A percentile compares a stretch with the other conserved stretches of the same genome.
These are phyloP conservation scores for Myotis myotis DNA, from an alignment of 2,797 vertebrate species.

Conservation along the genomic window DNA sequence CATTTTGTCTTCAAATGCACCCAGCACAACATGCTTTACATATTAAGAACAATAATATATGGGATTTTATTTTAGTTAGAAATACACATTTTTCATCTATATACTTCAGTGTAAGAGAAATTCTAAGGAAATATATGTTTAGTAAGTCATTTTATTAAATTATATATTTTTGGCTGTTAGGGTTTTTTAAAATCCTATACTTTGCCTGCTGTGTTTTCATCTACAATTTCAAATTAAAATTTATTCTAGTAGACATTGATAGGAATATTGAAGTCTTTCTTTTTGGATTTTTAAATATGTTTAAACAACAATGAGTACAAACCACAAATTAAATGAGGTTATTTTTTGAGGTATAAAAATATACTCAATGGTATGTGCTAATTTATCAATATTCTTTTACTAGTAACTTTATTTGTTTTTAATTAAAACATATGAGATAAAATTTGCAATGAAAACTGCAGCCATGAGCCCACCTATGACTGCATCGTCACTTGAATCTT, in stretches of 20 bases:
- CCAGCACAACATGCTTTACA: neutral
- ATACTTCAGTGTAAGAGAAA: neutral
- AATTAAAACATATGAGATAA: conserved; percentile 28
- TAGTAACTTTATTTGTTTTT: conserved; percentile 52
- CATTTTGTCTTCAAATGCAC: neutral
- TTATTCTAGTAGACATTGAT: neutral
- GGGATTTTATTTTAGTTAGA: neutral
- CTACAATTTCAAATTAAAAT: neutral
- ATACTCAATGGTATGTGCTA: conserved; percentile 37
- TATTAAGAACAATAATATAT: neutral
- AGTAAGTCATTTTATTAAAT: neutral
- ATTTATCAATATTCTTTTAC: conserved; percentile 54
- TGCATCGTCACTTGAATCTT: conserved; percentile 70
- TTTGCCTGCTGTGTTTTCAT: neutral
- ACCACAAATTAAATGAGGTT: neutral
- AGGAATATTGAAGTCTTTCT: neutral
- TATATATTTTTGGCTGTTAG: neutral
- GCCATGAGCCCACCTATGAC: conserved; percentile 52
- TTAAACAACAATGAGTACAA: neutral
- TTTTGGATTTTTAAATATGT: neutral
- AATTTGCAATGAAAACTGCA: conserved; percentile 21
- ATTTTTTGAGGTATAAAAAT: neutral
- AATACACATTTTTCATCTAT: neutral
- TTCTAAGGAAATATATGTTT: neutral
- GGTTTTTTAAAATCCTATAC: neutral